Evolutionary conservation across 2,888 invertebrate species (phyloP).

Genomic region (Xestoiulus laeticollis): DNA sequence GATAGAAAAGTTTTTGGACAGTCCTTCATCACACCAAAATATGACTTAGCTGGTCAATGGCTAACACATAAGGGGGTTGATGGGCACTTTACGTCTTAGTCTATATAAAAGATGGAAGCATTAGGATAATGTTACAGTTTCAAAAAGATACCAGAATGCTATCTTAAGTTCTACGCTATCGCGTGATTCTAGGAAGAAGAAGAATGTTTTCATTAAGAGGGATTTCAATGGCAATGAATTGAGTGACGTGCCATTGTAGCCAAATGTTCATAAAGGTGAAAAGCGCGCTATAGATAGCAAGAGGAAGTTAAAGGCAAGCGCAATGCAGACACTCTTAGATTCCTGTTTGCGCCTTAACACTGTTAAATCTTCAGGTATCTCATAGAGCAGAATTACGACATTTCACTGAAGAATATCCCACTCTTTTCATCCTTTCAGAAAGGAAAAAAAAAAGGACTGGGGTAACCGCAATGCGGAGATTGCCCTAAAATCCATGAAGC

Average conservation of each 20-base stretch:
- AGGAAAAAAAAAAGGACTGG: background rate
- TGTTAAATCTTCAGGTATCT: background rate
- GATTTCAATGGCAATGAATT: background rate
- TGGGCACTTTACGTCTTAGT: background rate
- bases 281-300: background rate
- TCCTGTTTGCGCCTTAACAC: background rate
- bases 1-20: too few species aligned
- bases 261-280: background rate
- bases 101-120: background rate
- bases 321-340: background rate
- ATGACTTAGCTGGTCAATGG: background rate
- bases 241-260: slow-evolving; percentile 20
- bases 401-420: background rate
- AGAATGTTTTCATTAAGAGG: background rate
- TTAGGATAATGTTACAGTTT: background rate
- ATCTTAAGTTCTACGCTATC: background rate
- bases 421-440: background rate
- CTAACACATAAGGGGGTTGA: background rate
- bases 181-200: background rate
- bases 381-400: slow-evolving; percentile 4
- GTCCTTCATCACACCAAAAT: background rate
- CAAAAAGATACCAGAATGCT: background rate
- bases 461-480: slow-evolving; percentile 20
- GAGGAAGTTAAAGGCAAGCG: background rate
- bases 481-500: background rate